A percentile compares a stretch with the other conserved stretches of the same genome.
Conservation (phyloP, 2,888 invertebrate genomes). For the Priocnemis perturbator region DNA sequence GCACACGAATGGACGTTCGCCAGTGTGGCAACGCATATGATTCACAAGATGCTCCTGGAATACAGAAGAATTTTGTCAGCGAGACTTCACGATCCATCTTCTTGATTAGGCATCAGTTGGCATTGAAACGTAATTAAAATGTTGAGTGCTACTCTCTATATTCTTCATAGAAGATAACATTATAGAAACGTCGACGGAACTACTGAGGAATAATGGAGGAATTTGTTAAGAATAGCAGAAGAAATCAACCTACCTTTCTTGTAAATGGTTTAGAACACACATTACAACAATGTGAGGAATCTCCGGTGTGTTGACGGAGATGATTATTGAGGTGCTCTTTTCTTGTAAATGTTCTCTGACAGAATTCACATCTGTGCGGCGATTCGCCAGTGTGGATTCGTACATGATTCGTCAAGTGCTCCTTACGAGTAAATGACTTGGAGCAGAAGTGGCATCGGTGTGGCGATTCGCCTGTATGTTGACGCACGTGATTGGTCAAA, state of each 20-base stretch:
- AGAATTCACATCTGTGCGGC: conserved; percentile 84
- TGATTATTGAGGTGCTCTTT: conserved; percentile 86
- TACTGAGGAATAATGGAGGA: neutral
- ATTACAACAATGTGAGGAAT: conserved; percentile 84
- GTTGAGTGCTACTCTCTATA: neutral
- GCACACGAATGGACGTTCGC: conserved; percentile 89
- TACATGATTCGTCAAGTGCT: conserved; percentile 91
- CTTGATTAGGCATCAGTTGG: neutral
- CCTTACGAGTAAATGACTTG: conserved; percentile 90
- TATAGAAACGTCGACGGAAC: neutral
- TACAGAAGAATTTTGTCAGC: conserved; percentile 11
- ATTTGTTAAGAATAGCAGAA: neutral
- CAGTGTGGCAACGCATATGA: conserved; percentile 86
- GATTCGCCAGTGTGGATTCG: conserved; percentile 80
- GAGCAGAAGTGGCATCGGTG: conserved; percentile 90
- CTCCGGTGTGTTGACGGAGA: conserved; percentile 84
- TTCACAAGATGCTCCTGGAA: conserved; percentile 82
- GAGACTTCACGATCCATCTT: neutral
- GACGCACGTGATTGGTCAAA: conserved; percentile 89
- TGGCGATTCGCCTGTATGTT: conserved; percentile 92
- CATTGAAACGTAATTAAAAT: neutral
- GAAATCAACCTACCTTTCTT: conserved; percentile 76
- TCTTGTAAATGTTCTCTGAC: conserved; percentile 83
- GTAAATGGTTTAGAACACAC: conserved; percentile 86
- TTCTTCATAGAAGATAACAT: neutral